Conservation (phyloP, 2,113 vertebrate species). For the Catagonus wagneri region DNA sequence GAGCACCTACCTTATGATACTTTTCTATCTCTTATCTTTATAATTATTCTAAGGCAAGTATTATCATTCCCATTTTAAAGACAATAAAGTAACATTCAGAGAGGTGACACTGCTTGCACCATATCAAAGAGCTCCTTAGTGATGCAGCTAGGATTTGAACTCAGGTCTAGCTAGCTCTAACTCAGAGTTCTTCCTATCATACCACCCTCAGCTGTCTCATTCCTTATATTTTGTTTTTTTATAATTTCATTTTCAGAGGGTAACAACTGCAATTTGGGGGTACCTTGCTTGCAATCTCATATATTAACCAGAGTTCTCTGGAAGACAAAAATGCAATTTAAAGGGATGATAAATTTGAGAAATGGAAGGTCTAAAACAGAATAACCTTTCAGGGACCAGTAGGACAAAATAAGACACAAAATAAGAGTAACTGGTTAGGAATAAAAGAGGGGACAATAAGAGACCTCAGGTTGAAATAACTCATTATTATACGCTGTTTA, state of each 20-base stretch:
- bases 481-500: slow-evolving; percentile 1
- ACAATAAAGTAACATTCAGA: slow-evolving; percentile 9
- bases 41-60: neutral
- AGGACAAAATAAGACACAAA: slow-evolving; percentile 12
- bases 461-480: slow-evolving; percentile 20
- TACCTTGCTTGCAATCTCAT: neutral
- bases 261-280: neutral
- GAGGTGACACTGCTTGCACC: neutral
- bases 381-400: slow-evolving; percentile 47
- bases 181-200: neutral
- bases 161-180: neutral
- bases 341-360: slow-evolving; percentile 39
- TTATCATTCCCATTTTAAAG: slow-evolving; percentile 9
- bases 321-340: slow-evolving; percentile 29
- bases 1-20: neutral
- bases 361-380: slow-evolving; percentile 53
- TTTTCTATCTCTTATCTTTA: slow-evolving; percentile 27
- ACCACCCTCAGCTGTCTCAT: neutral
- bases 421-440: neutral
- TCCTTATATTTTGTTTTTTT: neutral
- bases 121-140: neutral
- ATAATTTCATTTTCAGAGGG: slow-evolving; percentile 35
- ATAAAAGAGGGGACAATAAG: neutral
- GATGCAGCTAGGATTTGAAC: neutral
- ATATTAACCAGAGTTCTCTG: slow-evolving; percentile 34